Conservation (phyloP, 2,113 vertebrate genomes). For the Meles meles region DNA sequence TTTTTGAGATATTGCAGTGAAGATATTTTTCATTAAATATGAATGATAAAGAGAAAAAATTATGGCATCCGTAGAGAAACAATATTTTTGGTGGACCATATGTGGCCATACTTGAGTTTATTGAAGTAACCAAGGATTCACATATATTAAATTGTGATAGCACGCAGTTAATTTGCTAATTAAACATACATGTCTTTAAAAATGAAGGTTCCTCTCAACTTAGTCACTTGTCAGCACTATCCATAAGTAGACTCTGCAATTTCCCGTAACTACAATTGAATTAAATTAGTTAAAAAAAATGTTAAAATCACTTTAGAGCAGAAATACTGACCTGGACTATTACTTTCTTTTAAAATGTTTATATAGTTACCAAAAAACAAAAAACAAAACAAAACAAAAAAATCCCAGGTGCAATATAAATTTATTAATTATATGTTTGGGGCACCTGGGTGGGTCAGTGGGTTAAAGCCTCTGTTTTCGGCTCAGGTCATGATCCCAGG, state of each 20-base stretch:
- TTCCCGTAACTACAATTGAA: slow-evolving; percentile 10
- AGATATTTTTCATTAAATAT: slow-evolving; percentile 25
- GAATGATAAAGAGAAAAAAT: slow-evolving; percentile 29
- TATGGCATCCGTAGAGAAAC: background rate
- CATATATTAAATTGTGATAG: slow-evolving; percentile 3
- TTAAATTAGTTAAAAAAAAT: background rate
- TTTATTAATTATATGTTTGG: slow-evolving; percentile 9
- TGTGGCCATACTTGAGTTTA: background rate
- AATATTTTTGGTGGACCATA: background rate
- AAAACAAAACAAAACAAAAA: background rate
- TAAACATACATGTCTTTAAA: background rate
- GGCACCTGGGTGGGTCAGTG: no score
- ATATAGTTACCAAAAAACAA: background rate
- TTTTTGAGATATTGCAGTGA: background rate
- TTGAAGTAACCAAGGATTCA: background rate
- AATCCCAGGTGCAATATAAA: background rate
- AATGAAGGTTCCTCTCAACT: background rate
- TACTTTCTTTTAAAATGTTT: slow-evolving; percentile 1
- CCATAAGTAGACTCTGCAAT: background rate
- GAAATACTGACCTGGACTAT: slow-evolving; percentile 40
- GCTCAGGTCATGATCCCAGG: no score
- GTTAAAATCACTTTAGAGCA: background rate
- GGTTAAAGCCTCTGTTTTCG: no score
- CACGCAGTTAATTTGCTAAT: background rate
- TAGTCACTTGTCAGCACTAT: background rate